A percentile compares a stretch with the other conserved stretches of the same genome.
phyloP scores from a whole-genome alignment of 2,797 vertebrate genomes.

The Anguilla megastoma region DNA sequence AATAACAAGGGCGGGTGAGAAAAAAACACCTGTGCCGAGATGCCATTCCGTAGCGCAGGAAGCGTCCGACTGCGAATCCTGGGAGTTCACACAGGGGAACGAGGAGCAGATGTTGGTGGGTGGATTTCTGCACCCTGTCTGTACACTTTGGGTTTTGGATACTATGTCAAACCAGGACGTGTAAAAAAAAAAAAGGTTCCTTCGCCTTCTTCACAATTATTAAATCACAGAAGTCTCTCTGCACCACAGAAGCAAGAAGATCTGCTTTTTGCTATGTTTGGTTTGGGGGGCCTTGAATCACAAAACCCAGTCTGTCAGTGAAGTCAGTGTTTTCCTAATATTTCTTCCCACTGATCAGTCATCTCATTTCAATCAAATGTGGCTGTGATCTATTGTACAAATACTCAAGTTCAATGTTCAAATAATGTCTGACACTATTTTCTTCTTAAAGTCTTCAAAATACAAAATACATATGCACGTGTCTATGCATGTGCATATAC shows the following conservation, averaged over 20 bases:
- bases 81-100: neutral
- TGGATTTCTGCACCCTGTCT: neutral
- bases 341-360: neutral
- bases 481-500: neutral
- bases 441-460: neutral
- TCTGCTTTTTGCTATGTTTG: no score
- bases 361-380: neutral
- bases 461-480: neutral
- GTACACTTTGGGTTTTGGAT: neutral
- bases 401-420: neutral
- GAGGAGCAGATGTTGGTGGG: slow-evolving; percentile 31
- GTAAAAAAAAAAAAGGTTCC: neutral
- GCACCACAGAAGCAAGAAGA: neutral
- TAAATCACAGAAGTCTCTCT: slow-evolving; percentile 10
- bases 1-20: neutral
- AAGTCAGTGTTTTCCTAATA: slow-evolving; percentile 44
- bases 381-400: slow-evolving; percentile 3
- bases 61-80: neutral
- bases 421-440: neutral
- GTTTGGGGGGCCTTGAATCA: neutral
- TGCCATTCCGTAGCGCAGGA: neutral
- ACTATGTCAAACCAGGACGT: slow-evolving; percentile 25
- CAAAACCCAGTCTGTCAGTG: neutral
- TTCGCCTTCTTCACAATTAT: neutral
- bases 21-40: neutral